Percentiles rank a stretch among this genome's conserved stretches.
Conservation (phyloP, 64 coral and sea anemone genomes). For the Anthopleura sola region DNA sequence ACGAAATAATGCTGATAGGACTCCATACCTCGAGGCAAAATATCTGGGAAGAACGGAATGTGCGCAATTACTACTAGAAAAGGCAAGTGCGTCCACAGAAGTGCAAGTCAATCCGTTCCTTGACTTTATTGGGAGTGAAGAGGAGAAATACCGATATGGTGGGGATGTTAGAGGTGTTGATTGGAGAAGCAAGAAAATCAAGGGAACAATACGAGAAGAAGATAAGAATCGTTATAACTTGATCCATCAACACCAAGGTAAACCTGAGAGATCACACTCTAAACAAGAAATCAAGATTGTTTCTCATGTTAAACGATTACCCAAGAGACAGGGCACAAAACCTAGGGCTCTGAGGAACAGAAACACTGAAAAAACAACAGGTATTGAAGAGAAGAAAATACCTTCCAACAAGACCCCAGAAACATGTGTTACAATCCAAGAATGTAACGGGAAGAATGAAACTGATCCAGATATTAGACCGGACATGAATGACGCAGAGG, state of each 20-base stretch:
- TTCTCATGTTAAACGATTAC: not conserved
- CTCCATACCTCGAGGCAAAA: slow-evolving; percentile 86
- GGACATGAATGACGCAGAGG: not conserved
- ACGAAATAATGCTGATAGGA: slow-evolving; percentile 80
- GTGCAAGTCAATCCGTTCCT: slow-evolving; percentile 95
- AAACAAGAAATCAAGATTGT: not conserved
- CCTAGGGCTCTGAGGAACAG: not conserved
- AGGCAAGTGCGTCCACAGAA: slow-evolving; percentile 59
- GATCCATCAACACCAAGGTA: not conserved
- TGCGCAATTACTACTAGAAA: slow-evolving; percentile 44
- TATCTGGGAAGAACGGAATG: slow-evolving; percentile 57
- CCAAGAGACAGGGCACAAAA: not conserved
- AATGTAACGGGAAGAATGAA: not conserved
- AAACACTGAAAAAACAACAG: not conserved
- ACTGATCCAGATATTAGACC: not conserved
- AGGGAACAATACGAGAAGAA: not conserved
- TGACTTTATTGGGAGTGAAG: slow-evolving; percentile 40
- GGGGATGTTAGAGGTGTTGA: slow-evolving; percentile 24
- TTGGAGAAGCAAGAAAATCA: not conserved
- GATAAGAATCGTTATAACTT: not conserved
- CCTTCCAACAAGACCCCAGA: not conserved
- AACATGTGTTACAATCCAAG: not conserved
- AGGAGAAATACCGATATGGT: not conserved
- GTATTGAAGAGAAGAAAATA: not conserved
- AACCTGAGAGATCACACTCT: not conserved